These are phyloP conservation scores for Petrocephalus microphthalmus DNA, from an alignment of 2,113 vertebrate species.

Conservation along the genomic window DNA sequence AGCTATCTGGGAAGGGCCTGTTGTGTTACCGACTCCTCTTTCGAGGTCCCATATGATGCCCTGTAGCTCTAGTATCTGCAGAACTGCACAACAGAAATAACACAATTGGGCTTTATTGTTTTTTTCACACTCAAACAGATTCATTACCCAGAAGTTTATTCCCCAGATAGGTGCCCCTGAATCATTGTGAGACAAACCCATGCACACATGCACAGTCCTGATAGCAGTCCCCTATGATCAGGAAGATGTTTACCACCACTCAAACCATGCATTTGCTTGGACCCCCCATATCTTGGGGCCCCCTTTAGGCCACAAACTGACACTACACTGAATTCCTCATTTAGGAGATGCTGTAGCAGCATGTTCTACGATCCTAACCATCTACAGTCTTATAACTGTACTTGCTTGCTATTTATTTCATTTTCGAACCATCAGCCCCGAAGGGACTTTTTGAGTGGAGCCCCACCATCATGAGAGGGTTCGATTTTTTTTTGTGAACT, in stretches of 20 bases:
- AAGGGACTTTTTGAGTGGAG: background rate
- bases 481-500: background rate
- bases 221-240: too few relatives aligned
- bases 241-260: background rate
- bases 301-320: background rate
- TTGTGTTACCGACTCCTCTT: background rate
- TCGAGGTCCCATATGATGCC: constrained; percentile 13
- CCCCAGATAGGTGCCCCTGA: background rate
- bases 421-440: background rate
- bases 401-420: background rate
- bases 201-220: background rate
- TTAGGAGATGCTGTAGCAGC: background rate
- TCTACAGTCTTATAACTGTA: background rate
- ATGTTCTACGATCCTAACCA: background rate
- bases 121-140: background rate
- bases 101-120: background rate
- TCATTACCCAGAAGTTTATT: background rate
- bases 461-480: too few relatives aligned
- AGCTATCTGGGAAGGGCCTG: background rate
- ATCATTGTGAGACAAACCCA: background rate
- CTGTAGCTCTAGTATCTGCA: constrained; percentile 10
- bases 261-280: background rate
- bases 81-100: background rate
- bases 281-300: background rate
- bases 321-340: background rate